A percentile compares a stretch with the other conserved stretches of the same genome.
These are phyloP conservation scores for Xiphophorus couchianus DNA, from an alignment of 2,113 vertebrate species.

Conservation along the genomic window DNA sequence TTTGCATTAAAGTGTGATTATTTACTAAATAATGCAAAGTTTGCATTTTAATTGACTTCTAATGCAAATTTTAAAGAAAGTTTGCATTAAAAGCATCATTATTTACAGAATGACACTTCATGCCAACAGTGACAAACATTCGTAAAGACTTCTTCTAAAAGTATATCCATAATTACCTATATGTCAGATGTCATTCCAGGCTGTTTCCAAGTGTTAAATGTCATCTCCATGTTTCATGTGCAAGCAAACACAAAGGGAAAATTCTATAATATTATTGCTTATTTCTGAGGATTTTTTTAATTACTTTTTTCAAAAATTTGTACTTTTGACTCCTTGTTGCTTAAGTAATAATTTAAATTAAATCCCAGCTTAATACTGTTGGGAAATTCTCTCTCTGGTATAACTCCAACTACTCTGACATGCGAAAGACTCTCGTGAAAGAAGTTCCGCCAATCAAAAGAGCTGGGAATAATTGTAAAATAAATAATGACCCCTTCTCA, in stretches of 20 bases:
- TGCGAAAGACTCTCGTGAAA: not conserved
- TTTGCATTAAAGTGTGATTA: no score
- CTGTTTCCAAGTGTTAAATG: not conserved
- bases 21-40: no score
- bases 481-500: conserved; percentile 41
- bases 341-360: not conserved
- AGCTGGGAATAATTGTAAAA: conserved; percentile 18
- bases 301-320: not conserved
- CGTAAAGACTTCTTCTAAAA: no score
- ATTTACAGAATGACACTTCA: no score
- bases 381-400: not conserved
- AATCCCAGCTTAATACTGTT: not conserved
- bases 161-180: no score
- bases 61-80: no score
- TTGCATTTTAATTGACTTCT: no score
- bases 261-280: not conserved
- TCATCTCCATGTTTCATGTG: not conserved
- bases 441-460: not conserved
- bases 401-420: not conserved
- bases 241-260: no score
- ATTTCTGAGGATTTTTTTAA: not conserved
- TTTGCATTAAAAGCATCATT: no score
- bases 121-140: no score
- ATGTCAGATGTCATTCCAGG: not conserved
- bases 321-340: not conserved